phyloP scores from a whole-genome alignment of 2,113 vertebrate genomes.

The Syngnathus floridae region DNA sequence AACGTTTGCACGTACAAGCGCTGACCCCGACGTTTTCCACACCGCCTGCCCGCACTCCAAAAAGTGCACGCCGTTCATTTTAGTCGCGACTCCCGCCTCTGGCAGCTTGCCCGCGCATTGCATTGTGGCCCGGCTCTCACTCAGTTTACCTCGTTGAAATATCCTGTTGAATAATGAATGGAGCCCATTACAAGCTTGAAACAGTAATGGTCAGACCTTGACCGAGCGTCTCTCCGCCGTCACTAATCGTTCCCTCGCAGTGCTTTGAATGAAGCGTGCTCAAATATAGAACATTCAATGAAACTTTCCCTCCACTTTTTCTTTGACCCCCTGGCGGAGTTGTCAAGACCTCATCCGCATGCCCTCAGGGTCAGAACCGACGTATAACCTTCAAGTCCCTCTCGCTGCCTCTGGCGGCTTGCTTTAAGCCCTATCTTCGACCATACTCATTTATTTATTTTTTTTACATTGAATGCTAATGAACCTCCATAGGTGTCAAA shows the following conservation, averaged over 20 bases:
- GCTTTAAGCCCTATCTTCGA: constrained; percentile 2
- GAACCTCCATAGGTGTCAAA: neutral
- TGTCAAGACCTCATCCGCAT: constrained; percentile 17
- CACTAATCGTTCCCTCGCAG: constrained; percentile 29
- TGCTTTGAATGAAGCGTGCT: constrained; percentile 1
- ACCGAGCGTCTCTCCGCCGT: constrained; percentile 20
- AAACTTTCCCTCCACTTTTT: neutral
- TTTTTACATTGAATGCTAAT: neutral
- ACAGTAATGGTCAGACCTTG: constrained; percentile 46
- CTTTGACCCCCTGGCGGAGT: neutral
- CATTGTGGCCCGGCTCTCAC: constrained; percentile 27
- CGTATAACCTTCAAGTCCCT: neutral
- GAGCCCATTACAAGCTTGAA: constrained; percentile 50
- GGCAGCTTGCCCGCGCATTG: constrained; percentile 43
- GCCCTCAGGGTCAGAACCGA: constrained; percentile 28
- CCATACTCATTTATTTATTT: constrained; percentile 6
- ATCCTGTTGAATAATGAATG: constrained; percentile 64
- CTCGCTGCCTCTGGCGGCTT: constrained; percentile 8
- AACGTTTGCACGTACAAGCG: constrained; percentile 38
- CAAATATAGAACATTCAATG: constrained; percentile 8
- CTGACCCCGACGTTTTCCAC: constrained; percentile 29
- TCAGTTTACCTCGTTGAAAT: constrained; percentile 57
- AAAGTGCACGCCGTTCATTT: constrained; percentile 44
- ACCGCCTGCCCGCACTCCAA: constrained; percentile 7
- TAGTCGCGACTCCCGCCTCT: constrained; percentile 34